phyloP scores from a whole-genome alignment of 2,113 vertebrate genomes.

The Muntiacus reevesi region DNA sequence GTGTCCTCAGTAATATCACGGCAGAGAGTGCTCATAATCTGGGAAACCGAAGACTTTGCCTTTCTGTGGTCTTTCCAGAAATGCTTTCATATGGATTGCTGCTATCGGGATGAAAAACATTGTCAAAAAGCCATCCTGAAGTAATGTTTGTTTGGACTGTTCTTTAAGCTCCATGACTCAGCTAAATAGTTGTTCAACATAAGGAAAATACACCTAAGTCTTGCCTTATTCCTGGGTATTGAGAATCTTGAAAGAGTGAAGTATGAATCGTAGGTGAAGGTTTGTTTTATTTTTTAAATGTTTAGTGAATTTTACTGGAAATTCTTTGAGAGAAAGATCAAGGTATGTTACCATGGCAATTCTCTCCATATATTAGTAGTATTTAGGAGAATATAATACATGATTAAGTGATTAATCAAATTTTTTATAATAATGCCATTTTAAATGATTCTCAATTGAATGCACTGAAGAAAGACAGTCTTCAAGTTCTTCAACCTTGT shows the following conservation, averaged over 20 bases:
- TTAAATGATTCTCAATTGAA: background rate
- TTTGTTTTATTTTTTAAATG: background rate
- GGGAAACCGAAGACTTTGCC: background rate
- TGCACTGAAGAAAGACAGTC: constrained; percentile 57
- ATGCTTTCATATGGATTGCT: background rate
- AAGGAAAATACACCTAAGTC: background rate
- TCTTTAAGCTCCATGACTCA: background rate
- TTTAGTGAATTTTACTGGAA: background rate
- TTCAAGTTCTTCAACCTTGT: constrained; percentile 69
- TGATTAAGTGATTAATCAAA: background rate
- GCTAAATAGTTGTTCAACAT: background rate
- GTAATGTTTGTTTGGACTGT: background rate
- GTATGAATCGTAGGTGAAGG: background rate
- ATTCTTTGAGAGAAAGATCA: background rate
- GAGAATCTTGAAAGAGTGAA: background rate
- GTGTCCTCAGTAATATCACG: background rate
- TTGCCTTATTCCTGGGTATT: background rate
- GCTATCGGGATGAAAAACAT: background rate
- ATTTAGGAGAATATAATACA: background rate
- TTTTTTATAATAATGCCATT: background rate
- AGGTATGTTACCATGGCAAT: background rate
- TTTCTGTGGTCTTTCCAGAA: background rate
- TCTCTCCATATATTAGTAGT: background rate
- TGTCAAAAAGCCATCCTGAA: background rate
- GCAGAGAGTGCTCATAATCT: background rate